These are phyloP conservation scores for Drosophila prosaltans DNA, from an alignment of 1,140 invertebrate genomes.

Conservation along the genomic window DNA sequence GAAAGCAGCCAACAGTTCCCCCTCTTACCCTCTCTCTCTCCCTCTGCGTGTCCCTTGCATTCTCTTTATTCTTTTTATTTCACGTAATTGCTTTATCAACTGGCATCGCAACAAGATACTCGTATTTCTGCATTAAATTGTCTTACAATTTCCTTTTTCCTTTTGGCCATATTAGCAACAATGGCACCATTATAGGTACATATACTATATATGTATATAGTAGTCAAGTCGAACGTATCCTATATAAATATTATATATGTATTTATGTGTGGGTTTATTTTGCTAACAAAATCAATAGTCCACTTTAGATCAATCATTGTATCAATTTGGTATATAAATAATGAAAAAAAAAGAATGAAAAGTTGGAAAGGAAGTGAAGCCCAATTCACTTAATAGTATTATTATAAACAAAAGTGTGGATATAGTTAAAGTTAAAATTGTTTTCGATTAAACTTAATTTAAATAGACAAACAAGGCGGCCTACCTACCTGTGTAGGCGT, in stretches of 20 bases:
- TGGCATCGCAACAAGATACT: constrained; percentile 5
- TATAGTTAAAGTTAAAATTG: no score
- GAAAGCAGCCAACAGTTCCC: not conserved
- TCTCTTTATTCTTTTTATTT: constrained; percentile 9
- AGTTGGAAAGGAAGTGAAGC: not conserved
- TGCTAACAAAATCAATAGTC: not conserved
- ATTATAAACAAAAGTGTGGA: not conserved
- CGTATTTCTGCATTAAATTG: not conserved
- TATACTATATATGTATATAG: not conserved
- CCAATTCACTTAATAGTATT: constrained; percentile 7
- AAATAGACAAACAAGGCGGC: constrained; percentile 3
- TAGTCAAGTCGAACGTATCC: not conserved
- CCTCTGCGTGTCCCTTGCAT: not conserved
- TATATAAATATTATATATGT: not conserved
- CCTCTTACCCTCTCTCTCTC: no score
- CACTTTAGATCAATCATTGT: constrained; percentile 3
- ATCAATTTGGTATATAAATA: not conserved
- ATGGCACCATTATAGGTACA: no score
- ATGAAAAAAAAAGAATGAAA: not conserved
- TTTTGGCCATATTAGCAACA: no score
- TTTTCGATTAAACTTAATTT: not conserved
- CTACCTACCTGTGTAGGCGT: not conserved
- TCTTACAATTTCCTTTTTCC: not conserved
- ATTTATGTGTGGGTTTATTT: not conserved
- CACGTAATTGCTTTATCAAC: constrained; percentile 44